A percentile compares a stretch with the other conserved stretches of the same genome.
These are phyloP conservation scores for Hoplostethus mediterraneus DNA, from an alignment of 2,797 vertebrate genomes.

Conservation along the genomic window DNA sequence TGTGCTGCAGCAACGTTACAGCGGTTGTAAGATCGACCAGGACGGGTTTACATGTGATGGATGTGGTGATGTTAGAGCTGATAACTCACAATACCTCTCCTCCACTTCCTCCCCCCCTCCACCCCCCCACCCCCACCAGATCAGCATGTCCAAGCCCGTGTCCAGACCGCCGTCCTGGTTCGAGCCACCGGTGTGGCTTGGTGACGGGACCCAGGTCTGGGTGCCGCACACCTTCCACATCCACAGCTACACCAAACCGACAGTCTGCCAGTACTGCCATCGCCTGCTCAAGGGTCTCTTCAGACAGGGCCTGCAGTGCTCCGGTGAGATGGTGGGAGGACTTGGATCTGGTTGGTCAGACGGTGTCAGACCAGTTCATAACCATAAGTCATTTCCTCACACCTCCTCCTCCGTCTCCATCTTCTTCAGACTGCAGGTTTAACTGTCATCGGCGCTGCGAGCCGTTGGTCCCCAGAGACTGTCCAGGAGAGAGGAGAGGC, in stretches of 20 bases:
- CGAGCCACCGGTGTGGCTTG: slow-evolving; percentile 71
- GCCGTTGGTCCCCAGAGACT: slow-evolving; percentile 76
- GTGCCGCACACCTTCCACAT: slow-evolving; percentile 88
- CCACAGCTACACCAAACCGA: slow-evolving; percentile 86
- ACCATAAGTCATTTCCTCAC: no score
- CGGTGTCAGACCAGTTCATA: no score
- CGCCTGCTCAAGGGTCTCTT: slow-evolving; percentile 85
- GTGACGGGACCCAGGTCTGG: slow-evolving; percentile 36
- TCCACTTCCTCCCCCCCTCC: not conserved
- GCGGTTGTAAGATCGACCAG: no score
- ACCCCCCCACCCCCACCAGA: slow-evolving; percentile 59
- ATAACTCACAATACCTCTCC: not conserved
- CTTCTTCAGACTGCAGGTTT: slow-evolving; percentile 83
- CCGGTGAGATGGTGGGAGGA: slow-evolving; percentile 66
- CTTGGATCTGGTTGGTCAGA: no score
- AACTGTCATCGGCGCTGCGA: slow-evolving; percentile 86
- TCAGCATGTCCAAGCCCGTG: slow-evolving; percentile 79
- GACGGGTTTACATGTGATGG: no score
- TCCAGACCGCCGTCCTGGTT: slow-evolving; percentile 78
- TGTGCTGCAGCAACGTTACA: no score
- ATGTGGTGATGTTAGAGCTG: not conserved
- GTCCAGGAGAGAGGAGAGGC: slow-evolving; percentile 75
- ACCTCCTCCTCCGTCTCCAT: not conserved
- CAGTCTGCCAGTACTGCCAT: slow-evolving; percentile 83
- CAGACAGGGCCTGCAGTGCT: slow-evolving; percentile 87